Evolutionary conservation across 2,888 invertebrate species (phyloP), one percentile per base, ranked within the genome.

Genomic region (Oxyteleia sp.): DNA sequence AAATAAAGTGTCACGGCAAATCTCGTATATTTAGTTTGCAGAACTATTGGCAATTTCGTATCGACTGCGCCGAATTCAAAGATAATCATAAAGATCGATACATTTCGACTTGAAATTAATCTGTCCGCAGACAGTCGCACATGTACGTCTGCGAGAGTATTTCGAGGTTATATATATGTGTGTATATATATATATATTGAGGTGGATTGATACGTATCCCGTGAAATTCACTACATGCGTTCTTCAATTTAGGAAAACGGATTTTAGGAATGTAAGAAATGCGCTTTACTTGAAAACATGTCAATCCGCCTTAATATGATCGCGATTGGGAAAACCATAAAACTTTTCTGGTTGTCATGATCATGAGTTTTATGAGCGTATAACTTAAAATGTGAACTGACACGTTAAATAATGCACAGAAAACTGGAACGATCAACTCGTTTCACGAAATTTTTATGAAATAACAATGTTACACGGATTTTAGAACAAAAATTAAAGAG

Each of bases 211-310:
- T 35, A 35, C 10, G 35, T 35, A 10, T 35, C 35, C 3, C 10
- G 35, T 10, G 35, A 35, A 35, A 35, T 35, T 35, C 35, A 35
- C 35, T 35, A 35, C 10, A 35, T n/a, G 35, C 35, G 35, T 35
- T 35, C 35, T 35, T 35, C 35, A 35, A 35, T 35, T 35, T 35
- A 35, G 35, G 35, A 35, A 35, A 35, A 35, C 35, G 35, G 35
- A 35, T 35, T 35, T 35, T 35, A 35, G 35, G 35, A 35, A 35
- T 35, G 35, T 35, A 35, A 35, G 35, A 35, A 35, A 35, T 35
- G n/a, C 35, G 35, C 5, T 35, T 35, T 35, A 35, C 35, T 35
- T 35, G 35, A 35, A 35, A 35, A 35, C 35, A 35, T 35, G 35
- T 35, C 35, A 35, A 35, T 35, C 35, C 35, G 35, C 4, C 35